Conservation (phyloP, 2,888 invertebrate species). For the Hyposoter dolosus region DNA sequence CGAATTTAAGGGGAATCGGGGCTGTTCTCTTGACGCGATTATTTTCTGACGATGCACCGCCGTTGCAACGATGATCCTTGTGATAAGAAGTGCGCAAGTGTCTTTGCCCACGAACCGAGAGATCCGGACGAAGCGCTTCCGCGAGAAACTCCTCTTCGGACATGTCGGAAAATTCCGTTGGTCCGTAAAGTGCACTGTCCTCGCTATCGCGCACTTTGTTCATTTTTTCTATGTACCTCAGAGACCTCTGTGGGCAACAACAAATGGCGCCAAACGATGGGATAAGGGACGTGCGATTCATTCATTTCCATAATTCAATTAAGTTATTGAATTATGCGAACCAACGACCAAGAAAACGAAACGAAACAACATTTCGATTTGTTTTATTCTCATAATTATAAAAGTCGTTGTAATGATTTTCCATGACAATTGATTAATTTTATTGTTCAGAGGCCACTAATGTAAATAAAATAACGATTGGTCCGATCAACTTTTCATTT, state of each 20-base stretch:
- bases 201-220: constrained; percentile 83
- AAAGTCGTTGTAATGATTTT: too few relatives aligned
- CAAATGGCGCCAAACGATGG: not conserved
- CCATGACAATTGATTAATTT: too few relatives aligned
- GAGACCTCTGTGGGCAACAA: constrained; percentile 83
- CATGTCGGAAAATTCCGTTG: constrained; percentile 88
- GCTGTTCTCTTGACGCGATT: constrained; percentile 73
- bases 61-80: constrained; percentile 69
- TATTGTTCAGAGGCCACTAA: too few relatives aligned
- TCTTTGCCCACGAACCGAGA: constrained; percentile 75
- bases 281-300: constrained; percentile 17
- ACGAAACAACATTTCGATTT: not conserved
- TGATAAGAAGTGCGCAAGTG: constrained; percentile 76
- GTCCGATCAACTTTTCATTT: too few relatives aligned
- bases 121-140: constrained; percentile 80
- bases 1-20: constrained; percentile 80
- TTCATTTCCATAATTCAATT: constrained; percentile 29
- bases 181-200: constrained; percentile 86
- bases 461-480: too few relatives aligned
- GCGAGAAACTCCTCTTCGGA: constrained; percentile 87
- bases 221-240: constrained; percentile 85
- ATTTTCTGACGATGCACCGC: constrained; percentile 1
- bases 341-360: not conserved
- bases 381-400: not conserved
- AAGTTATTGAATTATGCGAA: constrained; percentile 19